Base-by-base conservation (phyloP, 2,888 invertebrate species). In the Hyles lineata region DNA sequence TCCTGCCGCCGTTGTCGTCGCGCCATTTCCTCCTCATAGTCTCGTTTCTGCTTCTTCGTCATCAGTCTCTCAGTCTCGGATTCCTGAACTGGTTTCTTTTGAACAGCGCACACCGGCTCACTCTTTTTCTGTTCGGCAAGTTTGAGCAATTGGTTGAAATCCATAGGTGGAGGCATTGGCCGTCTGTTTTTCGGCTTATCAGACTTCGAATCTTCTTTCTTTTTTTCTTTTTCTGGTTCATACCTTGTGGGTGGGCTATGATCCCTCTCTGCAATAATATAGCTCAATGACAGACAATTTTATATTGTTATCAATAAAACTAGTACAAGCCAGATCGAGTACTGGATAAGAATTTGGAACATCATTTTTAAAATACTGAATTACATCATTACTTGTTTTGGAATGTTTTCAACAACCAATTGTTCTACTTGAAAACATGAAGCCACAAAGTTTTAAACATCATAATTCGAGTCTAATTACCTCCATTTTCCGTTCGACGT, bases 101-200 rank as follows among this genome's bases (percentile, higher is more conserved):
- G 80, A 8, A 76, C 86, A 9, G 86, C 83, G 43, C 96, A 95
- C 2, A 98, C 87, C 0, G 98, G 98, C 85, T 98, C 97, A 86
- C 96, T 95, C 78, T 98, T 98, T 85, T 98, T 98, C 84, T 97
- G 96, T 80, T 97, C 97, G 0, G 98, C 98, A 9, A 98, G 91
- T 89, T 98, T 97, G 4, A 98, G 88, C 29, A 98, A 87, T 74
- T 97, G 96, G 80, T 96, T 95, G 85, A 98, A 98, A 88, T 97
- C 97, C 88, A 98, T 95, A 0, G 97, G 96, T 0, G 98, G 97
- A 3, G 97, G 97, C 5, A 95, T 92, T 0, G 95, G 95, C 77
- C 94, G 96, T 7, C 96, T 96, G 25, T 92, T 87, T 86, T 97
- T 97, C 0, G 95, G 91, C 81, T 96, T 96, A 21, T 93, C 90